Evolutionary conservation across 2,797 vertebrate species (phyloP).

Genomic region (Mormyrops boulengeri): DNA sequence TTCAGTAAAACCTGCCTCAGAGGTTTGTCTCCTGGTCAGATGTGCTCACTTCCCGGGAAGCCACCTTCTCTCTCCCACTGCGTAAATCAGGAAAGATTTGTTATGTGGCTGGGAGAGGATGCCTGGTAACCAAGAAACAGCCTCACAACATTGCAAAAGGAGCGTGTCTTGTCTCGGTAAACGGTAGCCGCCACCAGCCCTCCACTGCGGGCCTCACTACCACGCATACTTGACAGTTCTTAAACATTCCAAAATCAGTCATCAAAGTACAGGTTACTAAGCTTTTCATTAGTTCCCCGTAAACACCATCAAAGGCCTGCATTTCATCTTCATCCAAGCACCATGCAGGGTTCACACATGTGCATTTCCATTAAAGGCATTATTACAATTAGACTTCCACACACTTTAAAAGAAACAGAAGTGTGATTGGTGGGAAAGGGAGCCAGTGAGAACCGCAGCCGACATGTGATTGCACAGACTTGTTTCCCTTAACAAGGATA

Average conservation of each 20-base stretch:
- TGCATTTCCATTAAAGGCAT: not conserved
- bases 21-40: not conserved
- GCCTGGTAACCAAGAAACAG: not conserved
- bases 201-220: not conserved
- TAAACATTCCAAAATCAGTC: slow-evolving; percentile 8
- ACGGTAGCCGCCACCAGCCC: not conserved
- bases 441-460: not conserved
- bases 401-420: not conserved
- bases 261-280: not conserved
- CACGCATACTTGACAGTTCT: not conserved
- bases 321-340: not conserved
- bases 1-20: not conserved
- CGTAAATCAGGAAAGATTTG: not conserved
- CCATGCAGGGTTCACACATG: not conserved
- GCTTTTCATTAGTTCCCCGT: not conserved
- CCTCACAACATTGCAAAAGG: not conserved
- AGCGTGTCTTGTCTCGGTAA: not conserved
- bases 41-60: not conserved
- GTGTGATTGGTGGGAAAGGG: not conserved
- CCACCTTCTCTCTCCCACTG: not conserved
- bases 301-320: not conserved
- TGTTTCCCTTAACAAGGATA: not conserved
- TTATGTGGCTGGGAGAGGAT: not conserved
- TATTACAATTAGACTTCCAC: not conserved
- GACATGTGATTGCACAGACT: not conserved